A percentile compares a stretch with the other conserved stretches of the same genome.
Evolutionary conservation across 2,113 vertebrate genomes (phyloP).

Genomic region (Saimiri boliviensis): DNA sequence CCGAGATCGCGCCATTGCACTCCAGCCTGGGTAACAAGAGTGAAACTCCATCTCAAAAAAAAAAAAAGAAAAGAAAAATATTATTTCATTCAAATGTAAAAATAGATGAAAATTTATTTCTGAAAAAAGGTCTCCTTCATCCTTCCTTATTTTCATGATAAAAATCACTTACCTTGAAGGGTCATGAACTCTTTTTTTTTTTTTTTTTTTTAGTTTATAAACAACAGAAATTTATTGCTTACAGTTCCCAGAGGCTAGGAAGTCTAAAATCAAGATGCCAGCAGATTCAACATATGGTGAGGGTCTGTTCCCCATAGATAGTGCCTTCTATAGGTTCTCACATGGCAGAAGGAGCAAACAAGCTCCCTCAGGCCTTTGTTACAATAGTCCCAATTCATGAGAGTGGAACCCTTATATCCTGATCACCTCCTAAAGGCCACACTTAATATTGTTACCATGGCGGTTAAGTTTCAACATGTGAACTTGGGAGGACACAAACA

Average conservation of each 20-base stretch:
- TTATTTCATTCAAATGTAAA: slow-evolving; percentile 24
- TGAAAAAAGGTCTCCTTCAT: slow-evolving; percentile 17
- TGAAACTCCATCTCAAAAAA: too few relatives aligned
- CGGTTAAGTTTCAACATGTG: not conserved
- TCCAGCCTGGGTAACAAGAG: too few relatives aligned
- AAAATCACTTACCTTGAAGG: slow-evolving; percentile 37
- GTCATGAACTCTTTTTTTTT: not conserved
- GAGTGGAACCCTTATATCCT: not conserved
- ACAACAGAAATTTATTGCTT: not conserved
- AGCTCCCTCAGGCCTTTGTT: not conserved
- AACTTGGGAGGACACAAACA: not conserved
- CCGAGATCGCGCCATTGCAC: too few relatives aligned
- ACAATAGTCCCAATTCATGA: too few relatives aligned
- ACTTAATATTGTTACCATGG: not conserved
- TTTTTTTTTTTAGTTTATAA: too few relatives aligned
- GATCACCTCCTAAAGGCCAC: not conserved
- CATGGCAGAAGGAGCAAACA: not conserved
- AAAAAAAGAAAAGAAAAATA: too few relatives aligned
- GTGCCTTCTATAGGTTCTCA: not conserved
- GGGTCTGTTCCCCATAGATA: not conserved
- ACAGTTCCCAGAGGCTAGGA: not conserved
- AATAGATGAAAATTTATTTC: not conserved
- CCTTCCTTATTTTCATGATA: slow-evolving; percentile 37
- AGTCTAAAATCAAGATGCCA: not conserved
- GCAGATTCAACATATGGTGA: not conserved